These are phyloP conservation scores for Setipinna tenuifilis DNA, from an alignment of 2,797 vertebrate genomes.

Conservation along the genomic window DNA sequence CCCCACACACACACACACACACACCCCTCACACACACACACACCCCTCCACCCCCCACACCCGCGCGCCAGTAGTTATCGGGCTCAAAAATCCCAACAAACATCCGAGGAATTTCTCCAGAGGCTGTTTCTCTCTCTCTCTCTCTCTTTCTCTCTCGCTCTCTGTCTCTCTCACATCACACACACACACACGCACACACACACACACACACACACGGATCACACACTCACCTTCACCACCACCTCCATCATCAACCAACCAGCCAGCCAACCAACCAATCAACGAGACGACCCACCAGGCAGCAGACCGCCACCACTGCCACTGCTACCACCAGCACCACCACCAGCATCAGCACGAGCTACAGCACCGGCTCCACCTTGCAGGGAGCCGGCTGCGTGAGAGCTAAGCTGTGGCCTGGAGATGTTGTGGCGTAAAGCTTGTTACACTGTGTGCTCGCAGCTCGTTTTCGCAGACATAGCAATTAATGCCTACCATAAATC, in stretches of 20 bases:
- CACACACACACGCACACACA: too few relatives aligned
- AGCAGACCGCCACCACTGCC: neutral
- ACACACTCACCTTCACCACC: neutral
- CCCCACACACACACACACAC: neutral
- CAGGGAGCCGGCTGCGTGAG: slow-evolving; percentile 39
- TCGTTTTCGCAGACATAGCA: slow-evolving; percentile 32
- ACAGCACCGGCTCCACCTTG: slow-evolving; percentile 36
- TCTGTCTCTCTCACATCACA: neutral
- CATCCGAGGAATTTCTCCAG: slow-evolving; percentile 72
- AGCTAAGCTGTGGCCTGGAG: slow-evolving; percentile 17
- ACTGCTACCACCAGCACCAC: neutral
- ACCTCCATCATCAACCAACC: neutral
- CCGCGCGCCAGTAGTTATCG: slow-evolving; percentile 58
- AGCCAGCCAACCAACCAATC: neutral
- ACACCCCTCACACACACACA: too few relatives aligned
- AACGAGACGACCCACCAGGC: neutral
- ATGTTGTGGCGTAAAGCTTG: slow-evolving; percentile 28
- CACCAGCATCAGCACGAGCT: too few relatives aligned
- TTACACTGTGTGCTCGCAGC: slow-evolving; percentile 27
- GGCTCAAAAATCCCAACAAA: slow-evolving; percentile 64
- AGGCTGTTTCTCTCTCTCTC: slow-evolving; percentile 52
- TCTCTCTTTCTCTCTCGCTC: slow-evolving; percentile 31
- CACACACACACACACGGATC: too few relatives aligned
- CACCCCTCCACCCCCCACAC: too few relatives aligned
- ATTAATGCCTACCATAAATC: slow-evolving; percentile 47